These are phyloP conservation scores for Priocnemis perturbator DNA, from an alignment of 2,888 invertebrate genomes.

Conservation along the genomic window DNA sequence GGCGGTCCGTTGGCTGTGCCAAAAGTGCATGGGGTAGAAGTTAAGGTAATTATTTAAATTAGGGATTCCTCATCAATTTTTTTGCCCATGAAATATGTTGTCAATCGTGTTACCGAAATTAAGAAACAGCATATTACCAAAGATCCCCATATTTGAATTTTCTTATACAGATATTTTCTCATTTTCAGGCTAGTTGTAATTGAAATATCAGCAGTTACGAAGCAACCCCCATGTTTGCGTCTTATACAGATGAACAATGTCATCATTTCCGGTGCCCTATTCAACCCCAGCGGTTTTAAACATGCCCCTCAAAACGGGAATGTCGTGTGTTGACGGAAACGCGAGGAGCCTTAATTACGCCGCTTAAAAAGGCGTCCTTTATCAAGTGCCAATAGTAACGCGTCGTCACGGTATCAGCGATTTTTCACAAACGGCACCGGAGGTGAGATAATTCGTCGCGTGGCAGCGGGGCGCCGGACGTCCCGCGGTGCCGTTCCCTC, in stretches of 20 bases:
- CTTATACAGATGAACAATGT: too few relatives aligned
- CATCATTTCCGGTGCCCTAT: too few relatives aligned
- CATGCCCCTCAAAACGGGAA: background rate
- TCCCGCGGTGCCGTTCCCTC: conserved; percentile 57
- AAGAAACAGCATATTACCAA: too few relatives aligned
- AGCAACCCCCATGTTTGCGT: too few relatives aligned
- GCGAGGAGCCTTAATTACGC: conserved; percentile 32
- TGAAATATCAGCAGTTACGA: too few relatives aligned
- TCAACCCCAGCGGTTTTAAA: conserved; percentile 19
- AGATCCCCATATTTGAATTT: too few relatives aligned
- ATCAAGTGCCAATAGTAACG: conserved; percentile 34
- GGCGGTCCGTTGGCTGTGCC: background rate
- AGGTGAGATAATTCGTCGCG: conserved; percentile 58
- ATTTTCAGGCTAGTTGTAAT: too few relatives aligned
- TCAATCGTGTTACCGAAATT: too few relatives aligned
- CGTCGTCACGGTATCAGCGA: conserved; percentile 50
- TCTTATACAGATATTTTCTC: too few relatives aligned
- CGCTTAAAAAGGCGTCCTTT: conserved; percentile 14
- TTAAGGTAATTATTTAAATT: background rate
- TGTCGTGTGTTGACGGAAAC: too few relatives aligned
- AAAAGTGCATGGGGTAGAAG: background rate
- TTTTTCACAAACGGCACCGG: conserved; percentile 52
- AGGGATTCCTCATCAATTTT: background rate
- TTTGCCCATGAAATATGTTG: background rate
- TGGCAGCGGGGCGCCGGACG: conserved; percentile 56